A percentile compares a stretch with the other conserved stretches of the same genome.
These are phyloP conservation scores for Sander vitreus DNA, from an alignment of 2,113 vertebrate species.

Conservation along the genomic window DNA sequence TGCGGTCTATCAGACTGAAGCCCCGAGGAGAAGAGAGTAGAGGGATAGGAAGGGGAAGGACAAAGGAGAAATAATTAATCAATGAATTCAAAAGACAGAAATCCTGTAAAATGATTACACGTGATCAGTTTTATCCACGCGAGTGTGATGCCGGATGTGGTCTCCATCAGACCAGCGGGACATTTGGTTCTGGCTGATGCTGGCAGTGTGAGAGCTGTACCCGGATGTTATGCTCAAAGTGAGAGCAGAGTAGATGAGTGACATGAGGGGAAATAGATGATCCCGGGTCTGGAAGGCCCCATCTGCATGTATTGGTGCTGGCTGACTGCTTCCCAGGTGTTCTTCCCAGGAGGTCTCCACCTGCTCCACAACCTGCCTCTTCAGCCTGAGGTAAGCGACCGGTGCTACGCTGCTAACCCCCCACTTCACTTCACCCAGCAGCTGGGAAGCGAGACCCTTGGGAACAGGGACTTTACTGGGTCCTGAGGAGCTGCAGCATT, in stretches of 20 bases:
- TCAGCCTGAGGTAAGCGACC: conserved; percentile 5
- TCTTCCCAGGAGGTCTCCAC: conserved; percentile 2
- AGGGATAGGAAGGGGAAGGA: neutral
- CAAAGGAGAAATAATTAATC: neutral
- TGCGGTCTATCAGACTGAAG: conserved; percentile 93
- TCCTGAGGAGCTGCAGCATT: too few species aligned
- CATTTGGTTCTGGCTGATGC: neutral
- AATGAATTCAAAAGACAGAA: neutral
- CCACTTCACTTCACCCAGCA: too few species aligned
- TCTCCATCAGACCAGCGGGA: neutral
- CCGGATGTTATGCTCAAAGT: neutral
- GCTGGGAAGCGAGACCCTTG: too few species aligned
- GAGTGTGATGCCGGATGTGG: neutral
- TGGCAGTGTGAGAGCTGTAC: neutral
- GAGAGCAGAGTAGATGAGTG: neutral
- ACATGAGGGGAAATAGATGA: neutral
- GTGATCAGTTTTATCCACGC: neutral
- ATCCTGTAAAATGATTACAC: neutral
- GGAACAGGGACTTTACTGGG: too few species aligned
- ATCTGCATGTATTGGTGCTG: neutral
- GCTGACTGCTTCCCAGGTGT: conserved; percentile 17
- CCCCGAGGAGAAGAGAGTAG: conserved; percentile 2
- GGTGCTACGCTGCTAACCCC: too few species aligned
- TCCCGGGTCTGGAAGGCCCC: neutral
- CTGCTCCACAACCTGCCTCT: conserved; percentile 36